Base-by-base conservation (phyloP, 1,140 invertebrate genomes). In the Drosophila mayri region DNA sequence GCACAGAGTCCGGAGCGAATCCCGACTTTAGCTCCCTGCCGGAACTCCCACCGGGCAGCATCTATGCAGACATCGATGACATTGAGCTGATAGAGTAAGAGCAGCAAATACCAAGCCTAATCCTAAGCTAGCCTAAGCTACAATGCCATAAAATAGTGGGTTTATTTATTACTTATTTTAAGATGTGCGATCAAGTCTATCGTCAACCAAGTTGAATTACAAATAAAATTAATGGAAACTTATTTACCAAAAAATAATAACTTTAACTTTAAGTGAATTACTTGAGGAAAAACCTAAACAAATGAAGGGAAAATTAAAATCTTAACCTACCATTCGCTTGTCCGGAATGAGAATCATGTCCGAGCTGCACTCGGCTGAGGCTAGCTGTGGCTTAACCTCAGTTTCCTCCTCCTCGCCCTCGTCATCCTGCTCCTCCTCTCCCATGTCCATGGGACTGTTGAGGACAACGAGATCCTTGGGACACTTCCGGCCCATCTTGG, bases 31-130 rank as follows among this genome's bases (percentile, higher is more conserved):
- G 32, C 18, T 35, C 37, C 7, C 38, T 40, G 1, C 41, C 59
- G 18, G 62, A 77, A 46, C 47, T 90, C 18, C 86, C 85, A 9
- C 85, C 86, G 14, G 85, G 90, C 12, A 90, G 67, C 32, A 79
- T 92, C 20, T 92, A 73, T 37, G 86, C 86, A 4, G 91, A 92
- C 46, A 91, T 92, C 14, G 91, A 92, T 76, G 91, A 92, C 62
- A 92, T 92, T 16, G 91, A 91, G 44, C 72, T 92, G 28, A 90
- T 92, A 30, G 91, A 92, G 62, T 92, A 90, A 46, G 32, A 41
- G 35, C 14, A 41, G 8, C 4, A 22, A 64, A 25, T 32, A 54
- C 14, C 18, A 63, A 40, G 7, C 22, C 14, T 11, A 57, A 58
- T n/a, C 22, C 35, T 81, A 50, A 63, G 57, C 55, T 54, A 62